These are phyloP conservation scores for Vicugna pacos DNA, from an alignment of 2,113 vertebrate genomes.

Conservation along the genomic window DNA sequence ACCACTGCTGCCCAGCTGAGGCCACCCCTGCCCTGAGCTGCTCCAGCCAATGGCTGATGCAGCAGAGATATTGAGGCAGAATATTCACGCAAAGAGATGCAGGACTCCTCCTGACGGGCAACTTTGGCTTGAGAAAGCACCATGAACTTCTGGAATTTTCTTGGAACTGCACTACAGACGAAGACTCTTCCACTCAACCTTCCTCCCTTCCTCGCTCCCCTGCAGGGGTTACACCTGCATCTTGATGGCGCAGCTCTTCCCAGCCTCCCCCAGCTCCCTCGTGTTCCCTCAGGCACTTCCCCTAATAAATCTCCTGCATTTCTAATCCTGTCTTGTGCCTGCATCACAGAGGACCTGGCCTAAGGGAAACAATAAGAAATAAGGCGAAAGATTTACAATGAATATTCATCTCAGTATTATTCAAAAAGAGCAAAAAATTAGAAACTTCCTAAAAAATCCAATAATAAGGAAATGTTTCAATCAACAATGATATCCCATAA, in stretches of 20 bases:
- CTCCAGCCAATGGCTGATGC: neutral
- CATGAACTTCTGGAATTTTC: neutral
- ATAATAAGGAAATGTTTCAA: neutral
- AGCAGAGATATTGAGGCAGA: rapidly evolving
- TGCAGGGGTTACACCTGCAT: neutral
- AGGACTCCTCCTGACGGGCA: neutral
- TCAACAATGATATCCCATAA: neutral
- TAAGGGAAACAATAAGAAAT: neutral
- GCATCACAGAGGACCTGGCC: neutral
- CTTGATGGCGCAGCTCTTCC: no score
- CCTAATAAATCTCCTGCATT: neutral
- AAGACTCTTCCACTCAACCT: neutral
- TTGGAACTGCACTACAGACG: neutral
- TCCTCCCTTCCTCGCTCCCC: neutral
- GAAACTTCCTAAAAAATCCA: neutral
- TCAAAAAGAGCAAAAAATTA: neutral
- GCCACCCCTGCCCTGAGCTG: no score
- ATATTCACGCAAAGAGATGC: neutral
- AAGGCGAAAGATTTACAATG: neutral
- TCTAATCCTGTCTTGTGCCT: neutral
- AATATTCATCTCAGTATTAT: neutral
- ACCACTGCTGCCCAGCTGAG: neutral
- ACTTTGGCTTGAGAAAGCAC: neutral
- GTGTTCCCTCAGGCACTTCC: neutral
- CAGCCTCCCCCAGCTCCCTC: neutral